Base-by-base conservation (phyloP, 30 jellyfish, hydroid and myxozoan species). In the Aurelia coerulea region DNA sequence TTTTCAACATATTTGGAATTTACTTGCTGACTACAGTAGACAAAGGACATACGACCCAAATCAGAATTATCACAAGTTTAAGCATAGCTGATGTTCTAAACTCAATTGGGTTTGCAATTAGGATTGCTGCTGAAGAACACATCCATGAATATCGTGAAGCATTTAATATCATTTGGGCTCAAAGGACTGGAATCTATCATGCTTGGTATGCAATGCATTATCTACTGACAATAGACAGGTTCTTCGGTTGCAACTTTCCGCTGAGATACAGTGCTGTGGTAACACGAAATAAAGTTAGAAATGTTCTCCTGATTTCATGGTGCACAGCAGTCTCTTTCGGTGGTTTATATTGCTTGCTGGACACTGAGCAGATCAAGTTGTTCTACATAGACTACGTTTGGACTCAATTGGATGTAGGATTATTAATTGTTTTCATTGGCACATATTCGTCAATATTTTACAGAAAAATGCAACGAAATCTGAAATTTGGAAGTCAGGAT, bases 161-260 rank as follows among this genome's bases (percentile, higher is more conserved):
- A 17, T 60, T 15, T 12, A 5, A 17, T 3, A 23, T 60, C 35
- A 60, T 17, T 23, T 60, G 70, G 70, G 31, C 70, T 23, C 35
- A 17, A n/a, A 13, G 70, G 13, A 23, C 70, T 2, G 35, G 70
- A 4, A 60, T 60, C 31, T 60, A 60, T 60, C 70, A 60, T 60
- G 39, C 35, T 60, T 60, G 70, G 70, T 60, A 60, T 23, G 31
- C 70, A 60, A 60, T 60, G 70, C 35, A 60, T 11, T 60, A 17
- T 23, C 14, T 60, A 60, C 35, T 60, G 70, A 60, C 70, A 60
- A 60, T 60, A 23, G 70, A 60, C 70, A 60, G 70, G 13, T 60
- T 60, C 70, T n/a, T 60, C 14, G 70, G 70, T n/a, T 60, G 70
- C 70, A 60, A 60, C 35, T 60, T 60, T 23, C 70, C 70, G 4